Conservation (phyloP, 2,888 invertebrate genomes). For the Idaea straminata region DNA sequence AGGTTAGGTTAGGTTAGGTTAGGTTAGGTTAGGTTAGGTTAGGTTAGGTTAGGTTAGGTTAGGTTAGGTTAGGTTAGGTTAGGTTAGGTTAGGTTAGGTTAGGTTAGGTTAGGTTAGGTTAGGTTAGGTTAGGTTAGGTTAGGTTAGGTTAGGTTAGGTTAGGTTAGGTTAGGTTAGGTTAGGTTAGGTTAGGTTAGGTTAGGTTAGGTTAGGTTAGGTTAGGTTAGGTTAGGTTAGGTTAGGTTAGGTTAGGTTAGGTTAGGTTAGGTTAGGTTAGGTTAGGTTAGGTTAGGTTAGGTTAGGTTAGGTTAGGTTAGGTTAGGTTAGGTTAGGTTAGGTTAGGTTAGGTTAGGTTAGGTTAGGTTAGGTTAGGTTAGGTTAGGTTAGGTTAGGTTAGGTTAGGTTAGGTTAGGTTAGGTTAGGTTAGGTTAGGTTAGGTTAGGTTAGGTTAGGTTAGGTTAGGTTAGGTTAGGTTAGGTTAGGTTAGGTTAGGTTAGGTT, state of each 20-base stretch:
- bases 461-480: constrained; percentile 1
- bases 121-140: constrained; percentile 1
- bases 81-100: constrained; percentile 1
- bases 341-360: constrained; percentile 15
- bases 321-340: constrained; percentile 14
- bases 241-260: constrained; percentile 1
- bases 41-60: constrained; percentile 1
- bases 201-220: constrained; percentile 1
- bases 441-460: constrained; percentile 25
- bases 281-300: constrained; percentile 1
- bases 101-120: constrained; percentile 1
- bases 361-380: constrained; percentile 26
- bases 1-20: constrained; percentile 1
- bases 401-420: constrained; percentile 26
- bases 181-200: constrained; percentile 1
- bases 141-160: constrained; percentile 1
- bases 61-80: constrained; percentile 1
- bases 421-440: constrained; percentile 25
- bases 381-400: constrained; percentile 26
- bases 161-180: constrained; percentile 1
- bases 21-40: constrained; percentile 1
- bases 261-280: constrained; percentile 1
- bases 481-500: constrained; percentile 1
- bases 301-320: constrained; percentile 6
- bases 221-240: constrained; percentile 1